A percentile compares a stretch with the other conserved stretches of the same genome.
Evolutionary conservation across 2,113 vertebrate genomes (phyloP).

Genomic region (Centropristis striata): DNA sequence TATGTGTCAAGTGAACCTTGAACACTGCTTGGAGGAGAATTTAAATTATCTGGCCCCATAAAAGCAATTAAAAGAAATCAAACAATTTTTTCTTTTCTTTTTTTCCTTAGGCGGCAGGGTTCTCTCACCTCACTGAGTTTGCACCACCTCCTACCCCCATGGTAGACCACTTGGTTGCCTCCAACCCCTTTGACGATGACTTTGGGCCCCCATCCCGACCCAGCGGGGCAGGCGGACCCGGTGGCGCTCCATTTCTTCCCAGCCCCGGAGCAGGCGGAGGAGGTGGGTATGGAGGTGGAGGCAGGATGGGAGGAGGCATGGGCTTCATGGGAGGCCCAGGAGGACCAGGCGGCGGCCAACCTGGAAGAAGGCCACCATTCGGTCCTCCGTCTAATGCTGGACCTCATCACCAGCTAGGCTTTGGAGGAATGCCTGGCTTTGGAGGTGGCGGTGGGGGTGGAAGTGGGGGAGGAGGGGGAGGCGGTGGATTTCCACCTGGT

Average conservation of each 20-base stretch:
- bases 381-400: conserved; percentile 85
- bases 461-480: conserved; percentile 76
- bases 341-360: conserved; percentile 82
- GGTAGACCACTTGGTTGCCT: conserved; percentile 98
- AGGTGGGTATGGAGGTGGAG: conserved; percentile 80
- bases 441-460: conserved; percentile 83
- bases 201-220: conserved; percentile 92
- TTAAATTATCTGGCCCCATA: not conserved
- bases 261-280: conserved; percentile 87
- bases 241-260: conserved; percentile 87
- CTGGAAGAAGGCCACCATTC: conserved; percentile 87
- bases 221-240: conserved; percentile 82
- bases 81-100: conserved; percentile 17
- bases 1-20: not conserved
- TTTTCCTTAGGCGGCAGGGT: conserved; percentile 89
- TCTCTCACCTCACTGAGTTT: conserved; percentile 98
- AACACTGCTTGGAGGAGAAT: not conserved
- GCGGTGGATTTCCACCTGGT: conserved; percentile 85
- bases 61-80: conserved; percentile 8
- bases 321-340: conserved; percentile 84
- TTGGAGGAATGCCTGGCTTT: conserved; percentile 88
- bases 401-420: conserved; percentile 92
- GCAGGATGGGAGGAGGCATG: conserved; percentile 86
- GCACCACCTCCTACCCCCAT: conserved; percentile 97
- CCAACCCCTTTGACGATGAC: conserved; percentile 98